phyloP scores from a whole-genome alignment of 2,888 invertebrate species.

The Drosophila picticornis region DNA sequence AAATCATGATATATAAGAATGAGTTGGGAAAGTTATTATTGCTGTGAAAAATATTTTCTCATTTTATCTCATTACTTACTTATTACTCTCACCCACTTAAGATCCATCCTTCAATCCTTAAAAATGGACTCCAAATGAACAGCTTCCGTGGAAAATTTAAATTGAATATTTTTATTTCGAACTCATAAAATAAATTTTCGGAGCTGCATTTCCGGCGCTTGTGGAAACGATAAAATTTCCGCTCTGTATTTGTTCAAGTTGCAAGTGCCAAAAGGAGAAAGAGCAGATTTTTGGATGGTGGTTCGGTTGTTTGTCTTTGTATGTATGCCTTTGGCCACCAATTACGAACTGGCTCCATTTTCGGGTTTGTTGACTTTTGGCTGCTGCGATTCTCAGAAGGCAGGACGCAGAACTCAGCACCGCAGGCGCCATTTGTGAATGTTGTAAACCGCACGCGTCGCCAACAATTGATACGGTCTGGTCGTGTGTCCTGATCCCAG shows the following conservation, averaged over 20 bases:
- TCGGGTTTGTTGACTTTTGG: constrained; percentile 53
- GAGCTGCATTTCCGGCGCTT: constrained; percentile 64
- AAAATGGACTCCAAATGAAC: constrained; percentile 27
- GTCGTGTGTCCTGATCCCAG: constrained; percentile 35
- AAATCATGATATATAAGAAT: background rate
- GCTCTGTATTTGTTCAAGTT: constrained; percentile 31
- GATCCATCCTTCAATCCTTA: constrained; percentile 1
- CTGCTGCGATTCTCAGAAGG: constrained; percentile 46
- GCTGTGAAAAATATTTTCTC: background rate
- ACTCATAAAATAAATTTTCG: constrained; percentile 23
- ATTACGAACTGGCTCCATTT: constrained; percentile 18
- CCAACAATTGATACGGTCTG: constrained; percentile 18
- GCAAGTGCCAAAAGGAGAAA: constrained; percentile 56
- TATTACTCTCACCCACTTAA: background rate
- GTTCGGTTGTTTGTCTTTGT: constrained; percentile 4
- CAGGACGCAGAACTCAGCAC: constrained; percentile 28
- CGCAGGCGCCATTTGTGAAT: constrained; percentile 58
- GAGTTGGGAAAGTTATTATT: background rate
- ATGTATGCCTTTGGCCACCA: constrained; percentile 19
- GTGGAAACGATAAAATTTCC: constrained; percentile 54
- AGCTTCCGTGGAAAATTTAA: constrained; percentile 19
- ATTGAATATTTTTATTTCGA: constrained; percentile 28
- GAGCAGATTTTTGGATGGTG: constrained; percentile 2
- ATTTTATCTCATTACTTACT: background rate
- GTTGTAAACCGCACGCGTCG: constrained; percentile 65